Evolutionary conservation across 2,888 invertebrate genomes (phyloP), one percentile per base, ranked within the genome.

Genomic region (Temnothorax unifasciatus): DNA sequence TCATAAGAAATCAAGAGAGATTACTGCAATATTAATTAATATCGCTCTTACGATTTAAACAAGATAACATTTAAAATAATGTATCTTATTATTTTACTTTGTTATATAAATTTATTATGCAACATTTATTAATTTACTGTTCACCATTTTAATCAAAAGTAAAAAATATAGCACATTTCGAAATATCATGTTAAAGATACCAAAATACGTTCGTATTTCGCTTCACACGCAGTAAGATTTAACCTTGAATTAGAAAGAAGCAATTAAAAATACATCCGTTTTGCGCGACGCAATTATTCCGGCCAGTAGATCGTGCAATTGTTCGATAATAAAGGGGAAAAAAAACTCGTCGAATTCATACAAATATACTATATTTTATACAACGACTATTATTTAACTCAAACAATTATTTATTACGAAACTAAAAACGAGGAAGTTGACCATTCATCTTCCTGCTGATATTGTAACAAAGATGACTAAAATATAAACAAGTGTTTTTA

Each of bases 251-350:
- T 61, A 34, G 2, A 29, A 3, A 59, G 25, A 59, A 59, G 8
- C 8, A 59, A 59, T 59, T 34, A 64, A 41, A 64, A 41, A 41
- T 64, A 64, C 13, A 64, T 41, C 15, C 6, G 15, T 64, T 64
- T 64, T 63, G 61, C 8, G 21, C 34, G 5, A 3, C 13, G 41
- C 41, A 4, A 64, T 63, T 63, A 63, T 64, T 41, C 13, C 13
- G 6, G 5, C 2, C 6, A 64, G 21, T 41, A 41, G 6, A 21
- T 66, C 25, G 15, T 34, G 21, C 15, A 15, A 54, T 71, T 54
- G 3, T 6, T 34, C 6, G 2, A 38, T 15, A 18, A 38, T 21
- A 41, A 64, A 59, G 15, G 15, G 21, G 41, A 54, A 8, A 54
- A 54, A 15, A 34, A 71, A 13, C 29, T 34, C 34, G 34, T 34